phyloP scores from a whole-genome alignment of 2,113 vertebrate species.

The Mohoua ochrocephala region DNA sequence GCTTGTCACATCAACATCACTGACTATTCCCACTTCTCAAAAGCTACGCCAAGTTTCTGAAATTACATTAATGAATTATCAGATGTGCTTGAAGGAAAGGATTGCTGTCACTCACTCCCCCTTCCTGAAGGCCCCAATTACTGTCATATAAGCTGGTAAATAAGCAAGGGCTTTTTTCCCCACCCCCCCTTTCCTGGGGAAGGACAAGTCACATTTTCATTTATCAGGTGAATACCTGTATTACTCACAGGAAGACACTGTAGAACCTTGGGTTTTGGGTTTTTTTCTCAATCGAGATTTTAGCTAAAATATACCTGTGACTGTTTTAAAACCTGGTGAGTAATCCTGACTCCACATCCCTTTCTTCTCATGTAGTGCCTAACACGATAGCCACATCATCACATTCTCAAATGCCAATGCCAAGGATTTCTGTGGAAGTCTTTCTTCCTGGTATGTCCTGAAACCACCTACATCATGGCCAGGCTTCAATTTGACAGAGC shows the following conservation, averaged over 20 bases:
- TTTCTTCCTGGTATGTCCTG: background rate
- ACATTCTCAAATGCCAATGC: background rate
- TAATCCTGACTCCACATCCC: background rate
- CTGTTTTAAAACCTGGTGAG: background rate
- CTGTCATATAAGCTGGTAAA: background rate
- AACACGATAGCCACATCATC: rapidly evolving
- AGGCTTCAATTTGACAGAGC: background rate
- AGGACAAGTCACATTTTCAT: background rate
- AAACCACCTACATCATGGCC: background rate
- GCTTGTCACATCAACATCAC: background rate
- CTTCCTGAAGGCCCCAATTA: background rate
- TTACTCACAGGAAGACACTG: background rate
- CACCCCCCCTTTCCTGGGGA: background rate
- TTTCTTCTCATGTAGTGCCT: background rate
- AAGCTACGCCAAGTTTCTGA: background rate
- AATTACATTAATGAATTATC: background rate
- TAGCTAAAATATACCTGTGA: background rate
- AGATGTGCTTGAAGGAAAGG: background rate
- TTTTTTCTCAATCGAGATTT: background rate
- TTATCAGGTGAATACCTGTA: background rate
- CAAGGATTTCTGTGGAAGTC: background rate
- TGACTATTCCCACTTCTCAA: background rate
- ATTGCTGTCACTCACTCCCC: background rate
- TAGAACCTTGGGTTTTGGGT: background rate
- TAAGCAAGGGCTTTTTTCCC: background rate